Evolutionary conservation across 2,797 vertebrate species (phyloP), one percentile per base, ranked within the genome.

Genomic region (Scleropages formosus): DNA sequence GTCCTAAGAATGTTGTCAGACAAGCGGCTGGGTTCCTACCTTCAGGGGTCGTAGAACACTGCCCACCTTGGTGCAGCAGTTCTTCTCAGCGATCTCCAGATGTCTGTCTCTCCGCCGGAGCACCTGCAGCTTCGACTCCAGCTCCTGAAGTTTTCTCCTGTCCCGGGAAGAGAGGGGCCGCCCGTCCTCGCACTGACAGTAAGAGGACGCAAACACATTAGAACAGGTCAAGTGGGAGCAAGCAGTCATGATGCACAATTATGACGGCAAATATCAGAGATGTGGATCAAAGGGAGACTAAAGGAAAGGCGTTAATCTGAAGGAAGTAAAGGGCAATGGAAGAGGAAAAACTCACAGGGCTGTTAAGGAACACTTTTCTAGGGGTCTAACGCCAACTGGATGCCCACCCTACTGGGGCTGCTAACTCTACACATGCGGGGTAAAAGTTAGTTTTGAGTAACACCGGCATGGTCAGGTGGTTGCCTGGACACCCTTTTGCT

Each of bases 51-150:
- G 89, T 71, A 99, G 87, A 83, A 91, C 94, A 61, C 88, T 91
- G 84, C 94, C 95, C 85, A 96, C 93, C 89, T 94, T 98, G 0
- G 87, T 92, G 92, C 98, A 99, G 88, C 94, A 96, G 87, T 93
- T 96, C 78, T 93, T 95, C 87, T 97, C 96, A 71, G 95, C 93
- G 75, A 94, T 92, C 78, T 96, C 95, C 85, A 99, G 91, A 85
- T 93, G 97, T 78, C 94, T 93, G 59, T 93, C 93, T 84, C 93
- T 92, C 56, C 95, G 95, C 65, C 60, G 89, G 78, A 99, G 94
- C 1, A 90, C 91, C 80, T 93, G 91, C 74, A 96, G 87, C 81
- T 90, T 96, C 80, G 93, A 93, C 89, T 99, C 95, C 31, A 98
- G 90, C 15, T 97, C 95, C 78, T 94, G 94, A 59, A 99, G 90